These are phyloP conservation scores for Megaustenia siamemsis DNA, from an alignment of 2,888 invertebrate genomes.

Conservation along the genomic window DNA sequence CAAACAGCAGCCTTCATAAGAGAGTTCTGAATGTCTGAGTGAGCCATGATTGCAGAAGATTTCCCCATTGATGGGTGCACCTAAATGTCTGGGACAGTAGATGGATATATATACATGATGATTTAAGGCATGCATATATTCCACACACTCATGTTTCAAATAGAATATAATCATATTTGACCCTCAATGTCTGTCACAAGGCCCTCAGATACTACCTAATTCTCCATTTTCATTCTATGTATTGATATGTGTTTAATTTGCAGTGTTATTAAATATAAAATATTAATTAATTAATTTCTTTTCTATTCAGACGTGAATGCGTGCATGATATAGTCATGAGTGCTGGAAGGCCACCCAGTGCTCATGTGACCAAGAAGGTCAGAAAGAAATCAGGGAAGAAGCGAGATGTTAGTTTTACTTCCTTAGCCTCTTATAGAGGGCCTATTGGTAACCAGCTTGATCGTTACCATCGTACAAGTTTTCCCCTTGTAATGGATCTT, in stretches of 20 bases:
- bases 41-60: too few species aligned
- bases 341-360: conserved; percentile 48
- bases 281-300: neutral
- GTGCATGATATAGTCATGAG: conserved; percentile 41
- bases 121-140: too few species aligned
- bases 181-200: too few species aligned
- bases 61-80: too few species aligned
- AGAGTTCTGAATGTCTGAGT: too few species aligned
- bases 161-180: too few species aligned
- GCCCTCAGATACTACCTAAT: too few species aligned
- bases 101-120: too few species aligned
- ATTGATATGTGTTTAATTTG: neutral
- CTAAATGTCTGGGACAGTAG: too few species aligned
- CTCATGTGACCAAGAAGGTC: conserved; percentile 47
- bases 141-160: too few species aligned
- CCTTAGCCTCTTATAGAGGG: neutral
- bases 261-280: neutral
- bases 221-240: too few species aligned
- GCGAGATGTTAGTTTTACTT: conserved; percentile 29
- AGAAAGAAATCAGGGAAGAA: conserved; percentile 51
- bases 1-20: too few species aligned
- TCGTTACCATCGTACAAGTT: conserved; percentile 61
- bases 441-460: conserved; percentile 38
- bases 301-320: conserved; percentile 7
- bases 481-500: conserved; percentile 64